phyloP scores from a whole-genome alignment of 2,797 vertebrate genomes.

The Pseudochirops cupreus region DNA sequence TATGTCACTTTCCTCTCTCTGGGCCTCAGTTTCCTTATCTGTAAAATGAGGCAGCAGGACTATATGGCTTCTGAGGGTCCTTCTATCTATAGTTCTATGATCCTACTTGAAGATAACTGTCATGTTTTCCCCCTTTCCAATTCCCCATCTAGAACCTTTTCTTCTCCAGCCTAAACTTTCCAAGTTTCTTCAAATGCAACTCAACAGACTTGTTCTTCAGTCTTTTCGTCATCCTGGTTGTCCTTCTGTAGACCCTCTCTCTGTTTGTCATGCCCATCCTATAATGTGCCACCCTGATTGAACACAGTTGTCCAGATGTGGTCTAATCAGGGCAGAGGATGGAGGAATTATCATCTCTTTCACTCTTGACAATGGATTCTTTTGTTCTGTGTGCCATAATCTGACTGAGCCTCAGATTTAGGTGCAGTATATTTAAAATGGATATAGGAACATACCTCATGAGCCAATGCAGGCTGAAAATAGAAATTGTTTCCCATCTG shows the following conservation, averaged over 20 bases:
- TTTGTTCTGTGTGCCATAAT: not conserved
- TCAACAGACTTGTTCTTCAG: not conserved
- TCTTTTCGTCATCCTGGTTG: not conserved
- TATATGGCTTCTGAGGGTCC: no score
- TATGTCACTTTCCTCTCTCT: not conserved
- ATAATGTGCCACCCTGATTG: not conserved
- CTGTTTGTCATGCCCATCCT: not conserved
- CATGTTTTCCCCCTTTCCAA: not conserved
- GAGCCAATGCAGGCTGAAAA: not conserved
- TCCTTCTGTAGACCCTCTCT: not conserved
- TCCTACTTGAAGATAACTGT: not conserved
- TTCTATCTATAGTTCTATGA: not conserved
- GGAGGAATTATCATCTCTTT: not conserved
- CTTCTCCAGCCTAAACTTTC: not conserved
- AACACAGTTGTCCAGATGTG: not conserved
- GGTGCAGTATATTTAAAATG: not conserved
- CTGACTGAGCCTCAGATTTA: not conserved
- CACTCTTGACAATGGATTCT: not conserved
- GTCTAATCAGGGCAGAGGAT: not conserved
- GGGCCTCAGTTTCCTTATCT: not conserved
- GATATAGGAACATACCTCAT: not conserved
- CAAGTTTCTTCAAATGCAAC: not conserved
- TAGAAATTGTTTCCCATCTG: not conserved
- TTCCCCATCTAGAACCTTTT: not conserved
- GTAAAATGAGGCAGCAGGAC: not conserved